Percentiles rank a stretch among this genome's conserved stretches.
phyloP scores from a whole-genome alignment of 2,797 vertebrate species.

The Ataeniobius toweri region DNA sequence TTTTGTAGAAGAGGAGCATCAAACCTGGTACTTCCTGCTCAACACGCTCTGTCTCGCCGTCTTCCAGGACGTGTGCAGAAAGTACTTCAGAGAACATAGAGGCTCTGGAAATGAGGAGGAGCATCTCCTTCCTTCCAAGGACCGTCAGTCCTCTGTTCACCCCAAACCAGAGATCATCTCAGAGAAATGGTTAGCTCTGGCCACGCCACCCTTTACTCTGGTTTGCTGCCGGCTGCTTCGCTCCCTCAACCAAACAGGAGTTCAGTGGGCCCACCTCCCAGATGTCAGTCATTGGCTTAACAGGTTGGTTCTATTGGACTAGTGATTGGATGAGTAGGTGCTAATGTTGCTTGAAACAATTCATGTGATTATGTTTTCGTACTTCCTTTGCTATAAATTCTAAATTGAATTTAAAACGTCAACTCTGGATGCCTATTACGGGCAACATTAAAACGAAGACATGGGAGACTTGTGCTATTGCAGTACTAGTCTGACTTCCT shows the following conservation, averaged over 20 bases:
- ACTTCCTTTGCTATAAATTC: not conserved
- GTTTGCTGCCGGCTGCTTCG: constrained; percentile 90
- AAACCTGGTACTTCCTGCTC: constrained; percentile 96
- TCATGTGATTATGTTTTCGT: too few relatives aligned
- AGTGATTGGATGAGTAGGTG: not conserved
- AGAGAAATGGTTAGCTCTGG: constrained; percentile 87
- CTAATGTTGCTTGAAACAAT: not conserved
- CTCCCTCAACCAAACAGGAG: constrained; percentile 93
- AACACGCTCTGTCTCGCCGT: constrained; percentile 90
- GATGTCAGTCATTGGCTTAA: constrained; percentile 95
- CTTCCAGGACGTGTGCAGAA: constrained; percentile 88
- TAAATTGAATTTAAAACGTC: not conserved
- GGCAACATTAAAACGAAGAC: not conserved
- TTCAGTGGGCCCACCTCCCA: constrained; percentile 93
- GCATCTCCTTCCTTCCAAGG: constrained; percentile 60
- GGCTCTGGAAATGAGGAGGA: constrained; percentile 58
- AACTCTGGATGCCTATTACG: not conserved
- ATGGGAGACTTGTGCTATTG: not conserved
- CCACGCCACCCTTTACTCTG: constrained; percentile 87
- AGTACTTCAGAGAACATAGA: constrained; percentile 77
- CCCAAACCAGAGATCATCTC: constrained; percentile 56
- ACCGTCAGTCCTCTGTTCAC: constrained; percentile 31
- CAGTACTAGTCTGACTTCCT: not conserved
- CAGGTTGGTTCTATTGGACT: constrained; percentile 78
- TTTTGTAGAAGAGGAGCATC: constrained; percentile 96